Conservation (phyloP, 2,113 vertebrate species). For the Phaethornis superciliosus region DNA sequence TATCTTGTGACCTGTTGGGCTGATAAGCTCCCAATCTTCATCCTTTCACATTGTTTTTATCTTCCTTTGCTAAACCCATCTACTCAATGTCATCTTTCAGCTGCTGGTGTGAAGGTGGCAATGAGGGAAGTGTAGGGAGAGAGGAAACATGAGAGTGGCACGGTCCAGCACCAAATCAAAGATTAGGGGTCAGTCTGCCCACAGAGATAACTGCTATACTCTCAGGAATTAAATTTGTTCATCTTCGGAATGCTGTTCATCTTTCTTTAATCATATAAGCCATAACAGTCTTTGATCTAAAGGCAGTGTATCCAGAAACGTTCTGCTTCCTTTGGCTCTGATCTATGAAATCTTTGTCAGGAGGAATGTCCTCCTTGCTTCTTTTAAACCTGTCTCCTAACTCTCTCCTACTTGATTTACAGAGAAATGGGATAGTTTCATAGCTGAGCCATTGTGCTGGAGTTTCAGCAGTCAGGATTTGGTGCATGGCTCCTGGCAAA, state of each 20-base stretch:
- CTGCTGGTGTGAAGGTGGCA: neutral
- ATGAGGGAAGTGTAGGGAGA: neutral
- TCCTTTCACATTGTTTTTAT: conserved; percentile 78
- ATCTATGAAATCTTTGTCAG: conserved; percentile 24
- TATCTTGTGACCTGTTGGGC: conserved; percentile 62
- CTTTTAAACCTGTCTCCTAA: conserved; percentile 6
- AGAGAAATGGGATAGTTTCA: neutral
- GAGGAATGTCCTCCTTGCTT: neutral
- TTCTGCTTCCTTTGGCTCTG: conserved; percentile 15
- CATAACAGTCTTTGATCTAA: conserved; percentile 24
- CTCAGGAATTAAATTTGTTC: conserved; percentile 57
- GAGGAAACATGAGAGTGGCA: neutral
- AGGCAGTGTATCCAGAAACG: neutral
- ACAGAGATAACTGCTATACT: conserved; percentile 17
- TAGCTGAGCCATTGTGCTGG: neutral
- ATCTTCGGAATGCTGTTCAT: conserved; percentile 58
- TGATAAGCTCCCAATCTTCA: conserved; percentile 75
- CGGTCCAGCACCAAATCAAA: neutral
- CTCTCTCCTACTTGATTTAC: neutral
- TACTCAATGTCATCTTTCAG: conserved; percentile 67
- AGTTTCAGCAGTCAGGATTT: neutral
- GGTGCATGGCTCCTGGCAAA: neutral
- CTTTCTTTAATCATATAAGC: conserved; percentile 41
- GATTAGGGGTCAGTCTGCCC: conserved; percentile 51
- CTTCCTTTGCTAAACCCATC: conserved; percentile 56